Base-by-base conservation (phyloP, 2,888 invertebrate species). In the Hermodice carunculata region DNA sequence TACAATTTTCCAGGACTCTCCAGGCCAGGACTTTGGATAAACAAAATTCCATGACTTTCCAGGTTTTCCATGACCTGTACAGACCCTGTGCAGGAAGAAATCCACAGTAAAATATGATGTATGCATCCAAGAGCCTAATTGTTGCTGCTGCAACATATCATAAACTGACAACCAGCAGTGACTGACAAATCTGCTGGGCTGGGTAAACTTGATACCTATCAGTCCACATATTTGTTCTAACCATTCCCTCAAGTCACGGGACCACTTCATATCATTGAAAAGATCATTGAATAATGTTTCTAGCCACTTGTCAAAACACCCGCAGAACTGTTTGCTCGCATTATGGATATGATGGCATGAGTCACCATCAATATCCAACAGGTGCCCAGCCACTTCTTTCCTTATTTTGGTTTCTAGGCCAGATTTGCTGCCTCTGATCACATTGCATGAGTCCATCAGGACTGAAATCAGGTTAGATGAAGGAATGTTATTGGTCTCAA, bases 351-450 rank as follows among this genome's bases (percentile, higher is more conserved):
- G 75, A 48, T 74, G 76, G n/a, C 69, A 69, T 1, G 67, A 52
- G 56, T 78, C 74, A 14, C 74, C 77, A 63, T 78, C 75, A 19
- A 77, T 69, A 52, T 75, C 72, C 8, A 77, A 46, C 1, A 77
- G 44, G 51, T 78, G 78, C 8, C 64, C 68, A 5, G 73, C 72
- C 24, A 61, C 59, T 17, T 61, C 40, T 22, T 46, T 28, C 31
- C 73, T 31, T 5, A 75, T 64, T 43, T 61, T 44, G 8, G 53
- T 65, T 58, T 77, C 78, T 11, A 78, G 17, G 31, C 76, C 74
- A 11, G 56, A 44, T 61, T 75, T 75, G 1, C 37, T 46, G 0
- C 76, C 73, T 8, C 72, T 8, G 75, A 77, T 77, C 1, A 74
- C 69, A 48, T 62, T 62, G 43, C 74, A 76, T 1, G 70, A 74